phyloP scores from a whole-genome alignment of 1,140 invertebrate species.

The Pygmarrhopalites habei region DNA sequence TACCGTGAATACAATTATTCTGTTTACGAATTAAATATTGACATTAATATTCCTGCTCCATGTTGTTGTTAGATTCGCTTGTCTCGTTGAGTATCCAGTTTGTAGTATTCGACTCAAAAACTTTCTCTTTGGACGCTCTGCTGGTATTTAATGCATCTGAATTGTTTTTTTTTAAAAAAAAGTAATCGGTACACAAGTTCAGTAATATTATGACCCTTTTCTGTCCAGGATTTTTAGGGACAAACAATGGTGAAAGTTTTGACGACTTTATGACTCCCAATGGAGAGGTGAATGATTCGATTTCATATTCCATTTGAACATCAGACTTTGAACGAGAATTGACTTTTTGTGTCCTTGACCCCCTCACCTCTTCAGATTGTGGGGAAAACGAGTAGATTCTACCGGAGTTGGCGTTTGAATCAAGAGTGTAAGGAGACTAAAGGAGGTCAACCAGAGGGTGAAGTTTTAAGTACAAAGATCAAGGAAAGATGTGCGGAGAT shows the following conservation, averaged over 20 bases:
- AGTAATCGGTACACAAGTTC: no score
- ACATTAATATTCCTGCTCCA: no score
- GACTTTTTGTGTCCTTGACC: no score
- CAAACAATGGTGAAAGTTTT: conserved; percentile 74
- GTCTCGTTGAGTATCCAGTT: conserved; percentile 46
- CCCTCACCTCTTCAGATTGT: no score
- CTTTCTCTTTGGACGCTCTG: conserved; percentile 65
- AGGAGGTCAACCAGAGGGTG: background rate
- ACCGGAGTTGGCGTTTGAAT: background rate
- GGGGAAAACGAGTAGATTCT: background rate
- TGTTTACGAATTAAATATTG: no score
- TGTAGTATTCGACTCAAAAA: conserved; percentile 57
- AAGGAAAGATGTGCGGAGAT: background rate
- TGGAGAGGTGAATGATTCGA: conserved; percentile 16
- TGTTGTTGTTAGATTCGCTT: background rate
- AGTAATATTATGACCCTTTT: no score
- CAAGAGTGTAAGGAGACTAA: background rate
- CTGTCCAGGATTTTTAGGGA: conserved; percentile 70
- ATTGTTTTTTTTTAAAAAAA: no score
- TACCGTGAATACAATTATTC: no score
- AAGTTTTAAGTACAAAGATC: background rate
- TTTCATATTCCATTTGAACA: no score
- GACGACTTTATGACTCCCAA: conserved; percentile 54
- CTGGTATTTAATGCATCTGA: no score
- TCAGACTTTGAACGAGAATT: no score